Conservation (phyloP, 2,113 vertebrate species). For the Apaloderma vittatum region DNA sequence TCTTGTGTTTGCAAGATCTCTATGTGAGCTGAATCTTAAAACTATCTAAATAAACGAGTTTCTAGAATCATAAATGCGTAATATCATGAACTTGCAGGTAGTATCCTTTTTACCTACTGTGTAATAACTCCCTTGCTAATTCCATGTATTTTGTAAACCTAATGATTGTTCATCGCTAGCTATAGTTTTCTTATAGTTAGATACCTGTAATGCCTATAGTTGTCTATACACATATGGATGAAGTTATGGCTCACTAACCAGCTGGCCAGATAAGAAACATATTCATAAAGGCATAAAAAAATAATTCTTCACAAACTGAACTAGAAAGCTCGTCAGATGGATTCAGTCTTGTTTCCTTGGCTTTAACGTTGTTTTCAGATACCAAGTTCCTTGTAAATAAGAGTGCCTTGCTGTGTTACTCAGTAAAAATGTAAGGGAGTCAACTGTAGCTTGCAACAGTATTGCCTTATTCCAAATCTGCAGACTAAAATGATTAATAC, state of each 20-base stretch:
- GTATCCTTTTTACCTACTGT: neutral
- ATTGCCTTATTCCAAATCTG: neutral
- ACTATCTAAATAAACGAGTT: neutral
- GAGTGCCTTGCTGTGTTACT: neutral
- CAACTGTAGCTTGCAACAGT: neutral
- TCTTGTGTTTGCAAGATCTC: neutral
- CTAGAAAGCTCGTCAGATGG: neutral
- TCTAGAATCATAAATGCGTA: neutral
- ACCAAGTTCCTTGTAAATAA: neutral
- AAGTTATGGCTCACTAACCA: neutral
- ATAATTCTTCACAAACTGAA: neutral
- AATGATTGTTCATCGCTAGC: neutral
- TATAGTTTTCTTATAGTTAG: neutral
- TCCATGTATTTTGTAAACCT: neutral
- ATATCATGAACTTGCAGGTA: neutral
- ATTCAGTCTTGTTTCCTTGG: neutral
- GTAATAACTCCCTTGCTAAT: neutral
- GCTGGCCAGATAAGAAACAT: neutral
- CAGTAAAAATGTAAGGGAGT: neutral
- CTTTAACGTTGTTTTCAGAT: neutral
- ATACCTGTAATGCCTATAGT: neutral
- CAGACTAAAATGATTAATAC: slow-evolving; percentile 20
- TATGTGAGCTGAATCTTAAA: neutral
- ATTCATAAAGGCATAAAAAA: neutral
- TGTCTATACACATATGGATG: neutral